These are phyloP conservation scores for Tylochromis polylepis DNA, from an alignment of 2,113 vertebrate genomes.

Conservation along the genomic window DNA sequence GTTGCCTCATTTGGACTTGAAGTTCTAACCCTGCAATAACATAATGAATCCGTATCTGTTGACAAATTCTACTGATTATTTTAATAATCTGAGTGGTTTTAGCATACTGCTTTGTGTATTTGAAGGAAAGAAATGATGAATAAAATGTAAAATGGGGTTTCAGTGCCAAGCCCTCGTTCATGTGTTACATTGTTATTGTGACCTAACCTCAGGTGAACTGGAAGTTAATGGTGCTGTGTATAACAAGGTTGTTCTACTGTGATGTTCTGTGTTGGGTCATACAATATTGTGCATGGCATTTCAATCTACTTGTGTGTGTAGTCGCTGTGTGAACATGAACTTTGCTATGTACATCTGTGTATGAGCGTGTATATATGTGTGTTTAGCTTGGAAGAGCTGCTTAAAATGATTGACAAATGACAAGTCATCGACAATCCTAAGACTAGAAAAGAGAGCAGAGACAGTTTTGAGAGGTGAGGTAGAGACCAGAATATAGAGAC, in stretches of 20 bases:
- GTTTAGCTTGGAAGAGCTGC: neutral
- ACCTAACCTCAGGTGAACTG: neutral
- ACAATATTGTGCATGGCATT: neutral
- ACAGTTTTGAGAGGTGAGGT: neutral
- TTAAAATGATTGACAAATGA: conserved; percentile 38
- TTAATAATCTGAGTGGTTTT: neutral
- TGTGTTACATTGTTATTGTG: neutral
- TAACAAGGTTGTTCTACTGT: neutral
- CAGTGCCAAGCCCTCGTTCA: neutral
- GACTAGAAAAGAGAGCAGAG: neutral
- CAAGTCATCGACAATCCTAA: conserved; percentile 6
- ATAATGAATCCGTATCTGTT: neutral
- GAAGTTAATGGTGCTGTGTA: neutral
- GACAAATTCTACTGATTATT: neutral
- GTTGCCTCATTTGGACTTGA: neutral
- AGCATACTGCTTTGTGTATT: neutral
- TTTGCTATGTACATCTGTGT: neutral
- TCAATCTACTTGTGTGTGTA: neutral
- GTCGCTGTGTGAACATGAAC: neutral
- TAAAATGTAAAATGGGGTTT: neutral
- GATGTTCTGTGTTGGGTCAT: neutral
- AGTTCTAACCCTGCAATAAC: neutral
- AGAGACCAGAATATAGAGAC: neutral
- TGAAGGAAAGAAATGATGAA: neutral
- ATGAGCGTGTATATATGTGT: neutral